phyloP scores from a whole-genome alignment of 2,113 vertebrate genomes.

The Xiphorhynchus elegans region DNA sequence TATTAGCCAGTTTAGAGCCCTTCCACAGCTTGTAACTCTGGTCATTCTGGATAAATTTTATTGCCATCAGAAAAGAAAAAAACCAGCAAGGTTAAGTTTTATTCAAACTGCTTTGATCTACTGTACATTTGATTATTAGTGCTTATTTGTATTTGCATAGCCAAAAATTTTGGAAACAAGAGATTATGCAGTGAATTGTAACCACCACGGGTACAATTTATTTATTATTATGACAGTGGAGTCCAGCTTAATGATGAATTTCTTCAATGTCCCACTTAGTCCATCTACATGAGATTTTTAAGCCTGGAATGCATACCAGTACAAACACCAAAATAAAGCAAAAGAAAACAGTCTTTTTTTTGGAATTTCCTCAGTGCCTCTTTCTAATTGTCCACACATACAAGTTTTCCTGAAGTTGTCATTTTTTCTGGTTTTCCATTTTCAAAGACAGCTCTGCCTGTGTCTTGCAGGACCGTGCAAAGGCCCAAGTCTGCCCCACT shows the following conservation, averaged over 20 bases:
- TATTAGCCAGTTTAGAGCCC: neutral
- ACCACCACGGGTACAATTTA: neutral
- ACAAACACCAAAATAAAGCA: neutral
- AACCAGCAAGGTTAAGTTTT: neutral
- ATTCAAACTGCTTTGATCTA: neutral
- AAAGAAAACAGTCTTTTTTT: neutral
- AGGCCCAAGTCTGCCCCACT: neutral
- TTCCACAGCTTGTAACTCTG: neutral
- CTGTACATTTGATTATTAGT: neutral
- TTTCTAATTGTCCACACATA: neutral
- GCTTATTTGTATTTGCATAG: neutral
- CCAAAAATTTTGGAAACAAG: neutral
- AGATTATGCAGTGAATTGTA: neutral
- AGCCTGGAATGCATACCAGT: neutral
- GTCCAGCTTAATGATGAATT: neutral
- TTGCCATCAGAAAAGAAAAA: neutral
- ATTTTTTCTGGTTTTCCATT: neutral
- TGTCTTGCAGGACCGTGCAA: neutral
- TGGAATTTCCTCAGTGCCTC: neutral
- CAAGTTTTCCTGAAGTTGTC: neutral
- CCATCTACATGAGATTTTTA: neutral
- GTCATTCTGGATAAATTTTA: neutral
- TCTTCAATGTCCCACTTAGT: neutral
- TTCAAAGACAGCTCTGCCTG: neutral
- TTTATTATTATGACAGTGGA: neutral